Evolutionary conservation across 2,888 invertebrate genomes (phyloP).

Genomic region (Pyralis farinalis): DNA sequence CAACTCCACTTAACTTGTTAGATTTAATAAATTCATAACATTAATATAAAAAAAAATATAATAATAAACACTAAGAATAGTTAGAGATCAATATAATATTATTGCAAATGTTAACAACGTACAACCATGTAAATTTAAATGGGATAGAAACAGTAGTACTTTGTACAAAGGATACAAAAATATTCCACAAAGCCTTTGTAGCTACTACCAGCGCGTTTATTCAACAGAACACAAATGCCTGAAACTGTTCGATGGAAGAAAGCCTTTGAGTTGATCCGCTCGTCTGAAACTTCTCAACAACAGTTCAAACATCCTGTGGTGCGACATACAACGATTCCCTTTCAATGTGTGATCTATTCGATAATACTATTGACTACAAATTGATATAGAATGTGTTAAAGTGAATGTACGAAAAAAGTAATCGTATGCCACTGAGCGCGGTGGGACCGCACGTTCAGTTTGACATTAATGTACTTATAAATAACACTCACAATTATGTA

Average conservation of each 20-base stretch:
- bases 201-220: not conserved
- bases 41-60: not conserved
- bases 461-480: too few species aligned
- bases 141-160: not conserved
- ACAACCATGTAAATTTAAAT: too few species aligned
- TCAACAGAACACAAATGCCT: not conserved
- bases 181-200: not conserved
- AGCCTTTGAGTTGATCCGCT: conserved; percentile 53
- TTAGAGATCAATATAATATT: too few species aligned
- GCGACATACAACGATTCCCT: conserved; percentile 69
- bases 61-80: not conserved
- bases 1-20: too few species aligned
- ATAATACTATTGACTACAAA: not conserved
- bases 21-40: too few species aligned
- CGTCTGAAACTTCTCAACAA: conserved; percentile 76
- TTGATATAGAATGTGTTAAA: too few species aligned
- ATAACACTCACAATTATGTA: too few species aligned
- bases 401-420: too few species aligned
- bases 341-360: conserved; percentile 35
- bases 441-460: too few species aligned
- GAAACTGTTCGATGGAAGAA: conserved; percentile 40
- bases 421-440: too few species aligned
- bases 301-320: conserved; percentile 75
- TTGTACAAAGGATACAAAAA: not conserved
- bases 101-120: too few species aligned